Percentiles rank a stretch among this genome's conserved stretches.
These are phyloP conservation scores for Callorhinus ursinus DNA, from an alignment of 2,113 vertebrate genomes.

Conservation along the genomic window DNA sequence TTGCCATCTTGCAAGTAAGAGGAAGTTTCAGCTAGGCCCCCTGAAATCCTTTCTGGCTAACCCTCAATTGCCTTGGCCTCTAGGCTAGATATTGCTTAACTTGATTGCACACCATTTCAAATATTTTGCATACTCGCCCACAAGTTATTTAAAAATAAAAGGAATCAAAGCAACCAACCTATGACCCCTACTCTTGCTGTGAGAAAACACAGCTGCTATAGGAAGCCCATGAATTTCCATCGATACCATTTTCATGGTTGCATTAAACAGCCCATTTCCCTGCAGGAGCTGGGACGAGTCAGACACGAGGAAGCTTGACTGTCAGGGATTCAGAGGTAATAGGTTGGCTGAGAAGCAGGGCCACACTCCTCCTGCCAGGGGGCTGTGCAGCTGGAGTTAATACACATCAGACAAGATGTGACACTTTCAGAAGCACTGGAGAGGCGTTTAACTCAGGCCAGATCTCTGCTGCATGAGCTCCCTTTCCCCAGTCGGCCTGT, in stretches of 20 bases:
- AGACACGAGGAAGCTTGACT: slow-evolving; percentile 56
- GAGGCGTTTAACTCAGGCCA: slow-evolving; percentile 78
- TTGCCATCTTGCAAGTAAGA: background rate
- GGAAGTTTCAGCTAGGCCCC: background rate
- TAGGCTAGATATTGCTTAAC: slow-evolving; percentile 51
- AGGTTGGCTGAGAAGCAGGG: slow-evolving; percentile 78
- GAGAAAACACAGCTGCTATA: slow-evolving; percentile 50
- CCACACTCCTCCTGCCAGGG: slow-evolving; percentile 78
- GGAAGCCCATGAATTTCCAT: slow-evolving; percentile 35
- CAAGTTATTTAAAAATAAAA: slow-evolving; percentile 58
- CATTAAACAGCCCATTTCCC: slow-evolving; percentile 67
- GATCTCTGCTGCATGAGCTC: slow-evolving; percentile 72
- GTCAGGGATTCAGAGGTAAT: slow-evolving; percentile 74
- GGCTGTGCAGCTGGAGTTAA: slow-evolving; percentile 80
- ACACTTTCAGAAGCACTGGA: slow-evolving; percentile 76
- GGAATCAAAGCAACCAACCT: background rate
- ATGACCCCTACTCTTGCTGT: background rate
- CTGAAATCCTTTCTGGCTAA: slow-evolving; percentile 28
- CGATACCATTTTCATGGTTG: slow-evolving; percentile 9
- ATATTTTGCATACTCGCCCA: slow-evolving; percentile 9
- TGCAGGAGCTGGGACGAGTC: slow-evolving; percentile 43
- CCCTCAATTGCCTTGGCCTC: background rate
- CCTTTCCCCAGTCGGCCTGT: slow-evolving; percentile 44
- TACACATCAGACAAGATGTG: slow-evolving; percentile 85
- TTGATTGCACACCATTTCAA: slow-evolving; percentile 30